Conservation (phyloP, 2,888 invertebrate genomes). For the Allolobophora icterica region DNA sequence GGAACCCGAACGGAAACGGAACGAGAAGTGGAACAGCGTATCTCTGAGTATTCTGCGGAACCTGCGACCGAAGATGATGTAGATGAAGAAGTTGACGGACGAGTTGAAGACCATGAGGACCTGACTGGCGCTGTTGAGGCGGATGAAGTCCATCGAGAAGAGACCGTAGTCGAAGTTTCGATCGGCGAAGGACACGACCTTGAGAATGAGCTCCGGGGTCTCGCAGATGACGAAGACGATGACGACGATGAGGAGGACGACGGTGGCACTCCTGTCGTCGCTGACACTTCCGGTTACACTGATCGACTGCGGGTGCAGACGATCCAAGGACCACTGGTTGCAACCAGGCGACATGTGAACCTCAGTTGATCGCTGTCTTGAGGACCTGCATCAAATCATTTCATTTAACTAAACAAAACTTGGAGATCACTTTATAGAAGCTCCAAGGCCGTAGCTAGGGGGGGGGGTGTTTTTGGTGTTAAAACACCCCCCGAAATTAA, state of each 20-base stretch:
- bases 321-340: background rate
- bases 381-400: background rate
- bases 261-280: conserved; percentile 47
- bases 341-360: background rate
- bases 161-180: conserved; percentile 33
- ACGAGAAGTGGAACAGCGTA: conserved; percentile 22
- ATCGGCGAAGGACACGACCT: conserved; percentile 37
- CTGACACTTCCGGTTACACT: background rate
- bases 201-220: conserved; percentile 45
- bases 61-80: conserved; percentile 46
- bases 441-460: no score
- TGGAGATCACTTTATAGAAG: no score
- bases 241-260: conserved; percentile 47
- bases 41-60: conserved; percentile 44
- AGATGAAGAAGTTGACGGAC: conserved; percentile 50
- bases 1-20: background rate
- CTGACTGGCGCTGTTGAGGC: conserved; percentile 33
- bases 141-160: background rate
- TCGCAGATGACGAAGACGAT: conserved; percentile 48
- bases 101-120: conserved; percentile 46
- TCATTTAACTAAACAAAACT: background rate
- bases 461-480: no score
- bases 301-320: background rate
- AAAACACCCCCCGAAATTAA: no score
- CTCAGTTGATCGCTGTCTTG: background rate